Percentiles rank a stretch among this genome's conserved stretches.
Conservation (phyloP, 2,797 vertebrate genomes). For the Platalea minor region DNA sequence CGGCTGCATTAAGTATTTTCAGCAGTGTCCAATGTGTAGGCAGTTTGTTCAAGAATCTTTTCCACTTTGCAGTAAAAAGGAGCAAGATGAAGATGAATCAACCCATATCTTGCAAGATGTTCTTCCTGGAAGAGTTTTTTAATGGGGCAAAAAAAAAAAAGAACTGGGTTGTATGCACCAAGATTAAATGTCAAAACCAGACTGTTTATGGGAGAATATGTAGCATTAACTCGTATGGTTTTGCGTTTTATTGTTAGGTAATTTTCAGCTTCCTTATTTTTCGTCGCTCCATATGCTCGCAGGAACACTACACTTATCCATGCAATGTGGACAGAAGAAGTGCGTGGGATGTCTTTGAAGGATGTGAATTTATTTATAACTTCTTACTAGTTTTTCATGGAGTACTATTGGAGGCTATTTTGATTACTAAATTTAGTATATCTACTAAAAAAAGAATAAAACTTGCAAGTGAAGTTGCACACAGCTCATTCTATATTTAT, state of each 20-base stretch:
- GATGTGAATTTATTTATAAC: constrained; percentile 48
- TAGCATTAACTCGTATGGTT: neutral
- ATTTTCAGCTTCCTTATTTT: constrained; percentile 35
- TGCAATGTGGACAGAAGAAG: constrained; percentile 5
- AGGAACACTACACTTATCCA: neutral
- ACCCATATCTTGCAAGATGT: neutral
- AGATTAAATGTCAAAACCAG: constrained; percentile 20
- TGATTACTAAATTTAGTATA: constrained; percentile 26
- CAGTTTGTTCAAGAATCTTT: constrained; percentile 92
- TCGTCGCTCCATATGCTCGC: neutral
- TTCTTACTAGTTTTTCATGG: constrained; percentile 14
- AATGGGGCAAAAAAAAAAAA: neutral
- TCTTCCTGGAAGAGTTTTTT: constrained; percentile 35
- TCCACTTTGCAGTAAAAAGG: constrained; percentile 73
- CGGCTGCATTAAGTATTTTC: constrained; percentile 84
- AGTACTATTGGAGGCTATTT: constrained; percentile 6
- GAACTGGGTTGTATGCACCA: neutral
- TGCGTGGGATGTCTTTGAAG: neutral
- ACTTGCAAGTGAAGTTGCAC: constrained; percentile 10
- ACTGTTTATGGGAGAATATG: constrained; percentile 25
- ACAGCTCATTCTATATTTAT: constrained; percentile 45
- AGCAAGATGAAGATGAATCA: constrained; percentile 52
- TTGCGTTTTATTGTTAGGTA: constrained; percentile 16
- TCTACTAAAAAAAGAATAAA: constrained; percentile 35
- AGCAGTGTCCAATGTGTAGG: constrained; percentile 94